These are phyloP conservation scores for Drosophila triauraria DNA, from an alignment of 1,140 invertebrate genomes.

Conservation along the genomic window DNA sequence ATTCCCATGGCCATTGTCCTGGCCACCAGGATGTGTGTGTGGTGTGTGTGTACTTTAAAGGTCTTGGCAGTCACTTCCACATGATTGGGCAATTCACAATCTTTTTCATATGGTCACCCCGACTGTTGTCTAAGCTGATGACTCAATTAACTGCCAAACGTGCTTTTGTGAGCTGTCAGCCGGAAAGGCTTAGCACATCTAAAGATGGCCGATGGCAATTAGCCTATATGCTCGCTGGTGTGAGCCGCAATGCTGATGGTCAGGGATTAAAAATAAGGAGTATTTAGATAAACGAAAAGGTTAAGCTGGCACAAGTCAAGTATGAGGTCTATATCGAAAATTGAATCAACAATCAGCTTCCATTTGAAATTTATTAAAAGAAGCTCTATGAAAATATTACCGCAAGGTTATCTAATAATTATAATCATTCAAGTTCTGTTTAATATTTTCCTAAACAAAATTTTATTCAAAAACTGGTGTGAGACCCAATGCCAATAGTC, in stretches of 20 bases:
- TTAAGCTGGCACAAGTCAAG: background rate
- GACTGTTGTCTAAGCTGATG: conserved; percentile 68
- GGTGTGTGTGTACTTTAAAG: conserved; percentile 27
- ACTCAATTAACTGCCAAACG: conserved; percentile 74
- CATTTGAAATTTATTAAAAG: too few species aligned
- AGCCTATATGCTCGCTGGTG: conserved; percentile 14
- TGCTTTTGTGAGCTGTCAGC: conserved; percentile 47
- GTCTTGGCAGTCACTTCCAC: conserved; percentile 67
- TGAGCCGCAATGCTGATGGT: background rate
- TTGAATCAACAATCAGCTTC: too few species aligned
- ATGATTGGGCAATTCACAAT: conserved; percentile 71
- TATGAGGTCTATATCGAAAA: too few species aligned
- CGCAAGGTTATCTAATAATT: too few species aligned
- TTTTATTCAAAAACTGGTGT: too few species aligned
- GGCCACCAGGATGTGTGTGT: conserved; percentile 19
- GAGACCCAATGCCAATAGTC: background rate
- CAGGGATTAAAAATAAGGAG: background rate
- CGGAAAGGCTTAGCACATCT: conserved; percentile 30
- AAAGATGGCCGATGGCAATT: conserved; percentile 27
- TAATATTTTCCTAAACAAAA: too few species aligned
- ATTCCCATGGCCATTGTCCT: conserved; percentile 28
- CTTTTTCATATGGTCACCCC: conserved; percentile 50
- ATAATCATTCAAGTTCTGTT: too few species aligned
- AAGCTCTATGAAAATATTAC: too few species aligned
- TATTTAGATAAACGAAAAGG: too few species aligned